phyloP scores from a whole-genome alignment of 2,797 vertebrate species.

The Sebastes hopkinsi region DNA sequence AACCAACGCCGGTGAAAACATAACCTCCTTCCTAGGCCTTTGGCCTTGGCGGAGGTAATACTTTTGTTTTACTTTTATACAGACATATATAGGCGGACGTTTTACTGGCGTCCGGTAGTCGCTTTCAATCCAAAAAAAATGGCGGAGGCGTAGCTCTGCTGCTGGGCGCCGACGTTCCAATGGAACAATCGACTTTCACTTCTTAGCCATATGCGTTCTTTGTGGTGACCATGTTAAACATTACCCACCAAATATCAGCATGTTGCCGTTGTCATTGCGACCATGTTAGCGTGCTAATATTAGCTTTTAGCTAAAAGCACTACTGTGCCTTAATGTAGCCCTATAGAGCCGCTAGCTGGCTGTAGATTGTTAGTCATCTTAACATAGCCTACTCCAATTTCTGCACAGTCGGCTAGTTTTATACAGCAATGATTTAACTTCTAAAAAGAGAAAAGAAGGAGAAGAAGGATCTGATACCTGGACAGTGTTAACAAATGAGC shows the following conservation, averaged over 20 bases:
- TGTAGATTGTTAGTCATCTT: not conserved
- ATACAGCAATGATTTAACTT: not conserved
- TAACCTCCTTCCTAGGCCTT: too few relatives aligned
- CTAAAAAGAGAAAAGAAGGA: not conserved
- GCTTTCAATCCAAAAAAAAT: too few relatives aligned
- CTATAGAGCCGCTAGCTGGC: not conserved
- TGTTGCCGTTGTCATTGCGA: not conserved
- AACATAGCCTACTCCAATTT: not conserved
- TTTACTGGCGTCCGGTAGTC: too few relatives aligned
- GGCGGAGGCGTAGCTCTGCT: too few relatives aligned
- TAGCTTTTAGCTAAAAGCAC: not conserved
- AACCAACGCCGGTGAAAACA: too few relatives aligned
- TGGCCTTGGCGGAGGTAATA: too few relatives aligned
- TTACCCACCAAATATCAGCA: not conserved
- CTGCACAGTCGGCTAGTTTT: not conserved
- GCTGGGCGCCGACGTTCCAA: too few relatives aligned
- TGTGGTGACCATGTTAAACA: not conserved
- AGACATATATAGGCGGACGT: too few relatives aligned
- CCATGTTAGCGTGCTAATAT: not conserved
- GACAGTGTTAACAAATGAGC: not conserved
- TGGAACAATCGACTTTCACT: too few relatives aligned
- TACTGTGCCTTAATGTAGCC: not conserved
- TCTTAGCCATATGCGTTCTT: too few relatives aligned
- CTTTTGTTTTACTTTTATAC: too few relatives aligned
- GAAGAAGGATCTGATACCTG: not conserved